phyloP scores from a whole-genome alignment of 2,888 invertebrate species.

The Scaptomyza reducta region DNA sequence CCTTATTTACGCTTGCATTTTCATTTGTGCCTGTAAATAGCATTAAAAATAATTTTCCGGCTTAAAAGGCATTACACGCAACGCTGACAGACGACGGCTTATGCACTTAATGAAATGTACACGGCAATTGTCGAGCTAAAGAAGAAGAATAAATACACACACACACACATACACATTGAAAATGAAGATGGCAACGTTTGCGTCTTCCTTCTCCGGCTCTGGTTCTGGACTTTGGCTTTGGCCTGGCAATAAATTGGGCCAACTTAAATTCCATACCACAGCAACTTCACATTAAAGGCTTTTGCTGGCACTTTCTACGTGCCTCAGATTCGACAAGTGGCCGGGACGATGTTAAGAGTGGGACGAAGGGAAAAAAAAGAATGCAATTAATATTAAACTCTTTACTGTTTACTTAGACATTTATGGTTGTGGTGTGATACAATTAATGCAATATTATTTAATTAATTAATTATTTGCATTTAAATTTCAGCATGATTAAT shows the following conservation, averaged over 20 bases:
- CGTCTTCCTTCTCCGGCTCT: slow-evolving; percentile 13
- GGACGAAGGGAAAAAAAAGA: background rate
- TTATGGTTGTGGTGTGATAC: background rate
- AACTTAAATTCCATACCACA: slow-evolving; percentile 66
- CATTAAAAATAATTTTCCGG: slow-evolving; percentile 79
- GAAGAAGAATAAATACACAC: slow-evolving; percentile 14
- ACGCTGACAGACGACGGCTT: slow-evolving; percentile 75
- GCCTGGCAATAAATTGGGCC: slow-evolving; percentile 65
- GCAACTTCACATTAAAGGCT: slow-evolving; percentile 62
- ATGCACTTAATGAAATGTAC: slow-evolving; percentile 81
- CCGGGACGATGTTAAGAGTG: too few relatives aligned
- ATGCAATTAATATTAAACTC: background rate
- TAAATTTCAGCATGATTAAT: background rate
- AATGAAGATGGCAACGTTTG: slow-evolving; percentile 43
- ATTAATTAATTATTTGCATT: background rate
- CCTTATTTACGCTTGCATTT: slow-evolving; percentile 75
- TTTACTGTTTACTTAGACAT: background rate
- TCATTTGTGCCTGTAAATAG: slow-evolving; percentile 76
- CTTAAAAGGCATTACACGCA: slow-evolving; percentile 66
- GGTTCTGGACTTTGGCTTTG: background rate
- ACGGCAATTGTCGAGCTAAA: slow-evolving; percentile 69
- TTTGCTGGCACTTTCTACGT: slow-evolving; percentile 23
- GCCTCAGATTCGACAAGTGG: slow-evolving; percentile 30
- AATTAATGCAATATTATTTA: background rate
- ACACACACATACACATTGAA: background rate